Base-by-base conservation (phyloP, 1,140 invertebrate genomes). In the Hycleus cichorii region DNA sequence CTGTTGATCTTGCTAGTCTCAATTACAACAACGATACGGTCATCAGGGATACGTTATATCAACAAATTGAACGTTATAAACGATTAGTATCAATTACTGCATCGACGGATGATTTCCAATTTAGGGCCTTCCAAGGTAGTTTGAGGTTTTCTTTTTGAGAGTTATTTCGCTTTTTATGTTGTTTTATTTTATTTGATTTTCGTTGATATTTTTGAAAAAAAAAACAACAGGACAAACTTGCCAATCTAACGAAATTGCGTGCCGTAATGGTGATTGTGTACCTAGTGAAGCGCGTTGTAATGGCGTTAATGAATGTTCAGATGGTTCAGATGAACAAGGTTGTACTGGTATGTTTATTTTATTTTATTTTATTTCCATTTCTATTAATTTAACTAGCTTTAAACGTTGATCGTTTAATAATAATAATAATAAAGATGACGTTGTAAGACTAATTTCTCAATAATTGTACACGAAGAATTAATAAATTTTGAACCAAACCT, bases 101-200 rank as follows among this genome's bases (percentile, higher is more conserved):
- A 2, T 46, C 56, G 32, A 48, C 64, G 2, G 74, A 80, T 39
- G 75, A 76, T 46, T 81, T 81, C 64, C 63, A 65, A 9, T 80
- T 80, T 60, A 71, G 72, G 57, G 60, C 69, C 54, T 69, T 81
- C 58, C 72, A 72, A 66, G 77, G 80, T 81, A 73, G 49, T 8
- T 51, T 39, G 48, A 49, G 7, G 27, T 40, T 54, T 47, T 12
- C 24, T 32, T 32, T 32, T 32, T 32, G 32, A 32, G 1, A 5
- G 0, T 32, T 4, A 32, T 32, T 32, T 32, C 32, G 5, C 11
- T n/a, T 47, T 43, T 32, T 11, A 32, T 46, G 39, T 49, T 61
- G 58, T 51, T 39, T n/a, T 27, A 42, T 59, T 10, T 64, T 60
- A 47, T 58, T 57, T 49, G 39, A 40, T 60, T 57, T 3, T 61